A percentile compares a stretch with the other conserved stretches of the same genome.
phyloP scores from a whole-genome alignment of 2,113 vertebrate genomes.

The Leuciscus idus region DNA sequence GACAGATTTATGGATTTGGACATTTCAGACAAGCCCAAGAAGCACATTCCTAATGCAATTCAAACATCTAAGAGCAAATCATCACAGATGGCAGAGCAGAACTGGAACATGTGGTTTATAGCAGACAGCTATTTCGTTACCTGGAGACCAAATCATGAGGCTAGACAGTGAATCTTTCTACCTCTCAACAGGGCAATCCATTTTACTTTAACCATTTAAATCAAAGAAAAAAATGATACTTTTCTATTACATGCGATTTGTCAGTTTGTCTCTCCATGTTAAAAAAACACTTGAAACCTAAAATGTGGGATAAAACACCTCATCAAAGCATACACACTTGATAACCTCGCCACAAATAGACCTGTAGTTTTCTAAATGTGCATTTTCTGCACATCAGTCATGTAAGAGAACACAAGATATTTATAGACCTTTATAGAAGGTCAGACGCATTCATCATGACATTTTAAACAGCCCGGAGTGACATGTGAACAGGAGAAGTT shows the following conservation, averaged over 20 bases:
- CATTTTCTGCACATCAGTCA: not conserved
- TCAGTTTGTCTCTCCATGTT: too few relatives aligned
- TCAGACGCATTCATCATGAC: slow-evolving; percentile 1
- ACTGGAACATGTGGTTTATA: slow-evolving; percentile 30
- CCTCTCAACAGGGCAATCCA: not conserved
- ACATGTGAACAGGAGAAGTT: not conserved
- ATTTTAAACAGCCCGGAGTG: not conserved
- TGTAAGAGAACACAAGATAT: not conserved
- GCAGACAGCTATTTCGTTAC: not conserved
- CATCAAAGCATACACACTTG: not conserved
- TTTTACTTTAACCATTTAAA: not conserved
- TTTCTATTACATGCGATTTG: too few relatives aligned
- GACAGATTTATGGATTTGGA: not conserved
- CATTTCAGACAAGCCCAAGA: not conserved
- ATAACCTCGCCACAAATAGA: not conserved
- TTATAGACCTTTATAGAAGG: not conserved
- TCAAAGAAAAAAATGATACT: too few relatives aligned
- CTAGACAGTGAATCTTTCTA: not conserved
- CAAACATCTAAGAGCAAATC: not conserved
- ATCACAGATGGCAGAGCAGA: slow-evolving; percentile 6
- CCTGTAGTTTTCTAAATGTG: not conserved
- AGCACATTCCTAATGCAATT: not conserved
- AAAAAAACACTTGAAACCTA: not conserved
- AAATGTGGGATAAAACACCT: not conserved
- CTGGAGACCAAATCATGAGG: slow-evolving; percentile 8